Evolutionary conservation across 2,797 vertebrate genomes (phyloP).

Genomic region (Triplophysa yarkandensis): DNA sequence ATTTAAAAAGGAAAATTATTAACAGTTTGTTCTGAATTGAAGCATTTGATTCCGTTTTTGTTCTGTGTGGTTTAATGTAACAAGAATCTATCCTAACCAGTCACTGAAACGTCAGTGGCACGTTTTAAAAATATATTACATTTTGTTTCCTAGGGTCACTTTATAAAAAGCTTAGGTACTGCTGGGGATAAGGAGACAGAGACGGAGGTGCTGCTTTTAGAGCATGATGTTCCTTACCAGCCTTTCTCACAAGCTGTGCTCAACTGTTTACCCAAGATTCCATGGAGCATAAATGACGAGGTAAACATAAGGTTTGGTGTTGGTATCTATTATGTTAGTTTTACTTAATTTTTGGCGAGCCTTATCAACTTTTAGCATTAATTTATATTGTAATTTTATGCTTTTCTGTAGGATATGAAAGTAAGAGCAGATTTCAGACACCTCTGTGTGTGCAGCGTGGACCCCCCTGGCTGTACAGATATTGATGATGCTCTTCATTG

Average conservation of each 20-base stretch:
- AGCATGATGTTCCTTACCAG: constrained; percentile 97
- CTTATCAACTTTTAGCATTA: not conserved
- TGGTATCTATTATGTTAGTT: not conserved
- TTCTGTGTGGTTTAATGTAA: not conserved
- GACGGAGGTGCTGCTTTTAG: constrained; percentile 91
- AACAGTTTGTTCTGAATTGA: no score
- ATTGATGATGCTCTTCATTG: constrained; percentile 96
- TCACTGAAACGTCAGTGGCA: not conserved
- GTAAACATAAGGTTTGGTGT: constrained; percentile 62
- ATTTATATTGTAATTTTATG: not conserved
- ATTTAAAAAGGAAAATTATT: no score
- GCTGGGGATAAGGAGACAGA: constrained; percentile 95
- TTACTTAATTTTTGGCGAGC: not conserved
- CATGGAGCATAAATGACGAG: constrained; percentile 89
- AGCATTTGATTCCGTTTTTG: not conserved
- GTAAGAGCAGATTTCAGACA: constrained; percentile 85
- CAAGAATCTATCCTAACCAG: not conserved
- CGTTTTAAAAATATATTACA: not conserved
- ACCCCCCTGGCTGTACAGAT: constrained; percentile 96
- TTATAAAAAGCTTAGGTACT: constrained; percentile 89
- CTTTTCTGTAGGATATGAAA: constrained; percentile 82
- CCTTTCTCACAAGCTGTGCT: constrained; percentile 92
- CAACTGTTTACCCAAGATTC: constrained; percentile 92
- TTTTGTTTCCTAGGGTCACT: constrained; percentile 84
- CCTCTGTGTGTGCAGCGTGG: constrained; percentile 91